Evolutionary conservation across 92 coral and sea anemone genomes (phyloP), one percentile per base, ranked within the genome.

Genomic region (Blastomussa wellsi): DNA sequence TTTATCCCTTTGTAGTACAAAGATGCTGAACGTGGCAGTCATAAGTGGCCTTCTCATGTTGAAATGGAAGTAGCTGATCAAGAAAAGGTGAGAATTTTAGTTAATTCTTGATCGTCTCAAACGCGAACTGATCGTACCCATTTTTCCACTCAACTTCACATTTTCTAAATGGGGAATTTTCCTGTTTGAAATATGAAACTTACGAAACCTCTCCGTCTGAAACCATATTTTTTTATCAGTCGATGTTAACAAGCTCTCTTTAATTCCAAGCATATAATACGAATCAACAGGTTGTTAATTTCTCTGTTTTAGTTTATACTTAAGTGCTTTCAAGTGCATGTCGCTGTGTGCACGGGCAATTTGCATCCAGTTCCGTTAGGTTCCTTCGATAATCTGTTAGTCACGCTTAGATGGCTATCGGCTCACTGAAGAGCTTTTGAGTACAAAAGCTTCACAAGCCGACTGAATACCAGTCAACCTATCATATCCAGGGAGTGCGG

Each of bases 221-320:
- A 59, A 62, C 17, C 35, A 3, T 3, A 9, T 62, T 62, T 19
- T n/a, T 57, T 1, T 57, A 41, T 57, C 22, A 8, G 26, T 62
- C n/a, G n/a, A n/a, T n/a, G n/a, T 60, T 62, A 62, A 26, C 68
- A 28, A 62, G 35, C 33, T 8, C 12, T 62, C 1, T 62, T 62
- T 26, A 17, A 62, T 26, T 62, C 17, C 4, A 26, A 26, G 68
- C 35, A 62, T 4, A 26, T 26, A 62, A 62, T 62, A 28, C 7
- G 68, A 62, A 62, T 62, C 68, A 62, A 62, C 68, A 62, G 68
- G 68, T 62, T 26, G 68, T 28, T 26, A 28, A 62, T 62, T 26
- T 28, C 57, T 62, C 13, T 17, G 11, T 62, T 62, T 62, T 62
- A 26, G 2, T 16, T 60, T 60, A 8, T n/a, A 60, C 67, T 0